Evolutionary conservation across 2,113 vertebrate species (phyloP).

Genomic region (Antechinus stuartii): DNA sequence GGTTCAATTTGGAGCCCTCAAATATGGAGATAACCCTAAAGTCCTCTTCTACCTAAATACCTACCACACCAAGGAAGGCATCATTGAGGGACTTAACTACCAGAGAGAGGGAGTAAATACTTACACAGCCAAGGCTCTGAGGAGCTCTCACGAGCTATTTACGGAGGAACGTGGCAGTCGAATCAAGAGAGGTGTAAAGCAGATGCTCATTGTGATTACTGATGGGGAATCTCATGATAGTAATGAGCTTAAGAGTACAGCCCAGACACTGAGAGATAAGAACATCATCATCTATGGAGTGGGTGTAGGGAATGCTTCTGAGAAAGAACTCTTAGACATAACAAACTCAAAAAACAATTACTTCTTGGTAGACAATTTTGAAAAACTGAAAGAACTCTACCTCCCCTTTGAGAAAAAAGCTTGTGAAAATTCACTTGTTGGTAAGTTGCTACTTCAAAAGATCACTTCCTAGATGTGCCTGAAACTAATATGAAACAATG

Average conservation of each 20-base stretch:
- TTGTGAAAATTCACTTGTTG: slow-evolving; percentile 55
- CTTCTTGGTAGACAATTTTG: slow-evolving; percentile 76
- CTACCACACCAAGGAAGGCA: neutral
- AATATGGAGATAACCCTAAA: slow-evolving; percentile 68
- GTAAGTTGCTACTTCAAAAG: slow-evolving; percentile 56
- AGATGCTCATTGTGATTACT: slow-evolving; percentile 80
- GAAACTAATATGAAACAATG: neutral
- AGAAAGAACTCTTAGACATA: slow-evolving; percentile 73
- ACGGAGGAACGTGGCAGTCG: slow-evolving; percentile 71
- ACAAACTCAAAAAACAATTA: slow-evolving; percentile 71
- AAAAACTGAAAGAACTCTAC: slow-evolving; percentile 74
- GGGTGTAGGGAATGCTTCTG: slow-evolving; percentile 72
- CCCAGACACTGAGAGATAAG: slow-evolving; percentile 63
- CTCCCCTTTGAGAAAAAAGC: slow-evolving; percentile 69
- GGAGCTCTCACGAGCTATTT: slow-evolving; percentile 60
- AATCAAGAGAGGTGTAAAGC: slow-evolving; percentile 64
- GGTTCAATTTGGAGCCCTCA: slow-evolving; percentile 81
- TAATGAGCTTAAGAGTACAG: neutral
- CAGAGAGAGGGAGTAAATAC: accelerated
- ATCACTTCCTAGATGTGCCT: neutral
- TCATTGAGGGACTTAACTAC: slow-evolving; percentile 62
- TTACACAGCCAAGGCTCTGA: slow-evolving; percentile 76
- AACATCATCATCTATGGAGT: slow-evolving; percentile 78
- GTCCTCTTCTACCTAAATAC: slow-evolving; percentile 76
- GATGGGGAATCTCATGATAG: slow-evolving; percentile 77